Evolutionary conservation across 1,140 invertebrate species (phyloP), one percentile per base, ranked within the genome.

Genomic region (Capitella teleta): DNA sequence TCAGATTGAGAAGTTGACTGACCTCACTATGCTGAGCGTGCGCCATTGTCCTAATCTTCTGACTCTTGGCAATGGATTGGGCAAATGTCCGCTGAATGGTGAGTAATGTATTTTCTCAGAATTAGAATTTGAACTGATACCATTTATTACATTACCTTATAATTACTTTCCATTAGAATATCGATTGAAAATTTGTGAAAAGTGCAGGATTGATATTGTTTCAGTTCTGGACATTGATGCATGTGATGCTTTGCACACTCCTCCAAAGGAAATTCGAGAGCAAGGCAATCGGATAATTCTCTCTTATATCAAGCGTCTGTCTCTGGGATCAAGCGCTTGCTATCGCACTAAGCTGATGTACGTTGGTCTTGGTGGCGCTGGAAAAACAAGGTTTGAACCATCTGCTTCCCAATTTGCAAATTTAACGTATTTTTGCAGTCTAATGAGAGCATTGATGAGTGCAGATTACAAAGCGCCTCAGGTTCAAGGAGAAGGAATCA

Each of bases 321-420:
- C 63, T 23, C 61, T 55, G 40, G 68, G 67, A 2, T 69, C 66
- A 36, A 55, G 62, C 16, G 58, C 61, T 18, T 67, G 64, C 49
- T 56, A 61, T 40, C 56, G 63, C 6, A 68, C 66, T 3, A 68
- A 68, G 48, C 58, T 72, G 2, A 72, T 72, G 67, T 53, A 70
- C 34, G 66, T 69, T 28, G 69, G 69, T 16, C 57, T 70, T 8
- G 69, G 69, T 42, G 69, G 66, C 23, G 69, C 64, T 28, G 69
- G 69, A 0, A 72, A 72, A 62, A 70, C 68, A 28, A 70, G 68
- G 66, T 68, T n/a, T n/a, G n/a, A n/a, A n/a, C n/a, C n/a, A n/a
- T n/a, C 24, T 46, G 1, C 10, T 16, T 42, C 12, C 19, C 40
- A 42, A 1, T 42, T 42, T 16, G 40, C 19, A n/a, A 10, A 14